Base-by-base conservation (phyloP, 2,888 invertebrate species). In the Autographa gamma region DNA sequence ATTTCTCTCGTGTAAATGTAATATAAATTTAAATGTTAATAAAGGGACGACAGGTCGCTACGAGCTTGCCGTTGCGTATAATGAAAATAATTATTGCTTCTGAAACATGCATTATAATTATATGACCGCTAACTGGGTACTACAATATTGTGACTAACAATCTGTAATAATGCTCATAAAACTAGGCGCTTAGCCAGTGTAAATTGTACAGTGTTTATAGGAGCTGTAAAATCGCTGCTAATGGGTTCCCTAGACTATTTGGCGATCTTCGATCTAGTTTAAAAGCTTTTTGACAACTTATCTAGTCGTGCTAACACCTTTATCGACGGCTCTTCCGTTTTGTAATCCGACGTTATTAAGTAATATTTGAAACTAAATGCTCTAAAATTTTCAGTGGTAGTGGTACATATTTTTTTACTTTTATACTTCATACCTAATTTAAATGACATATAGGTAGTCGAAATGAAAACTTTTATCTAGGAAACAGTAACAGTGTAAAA, bases 201-300 rank as follows among this genome's bases (percentile, higher is more conserved):
- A 74, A 84, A 84, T 81, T 79, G 63, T 79, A 82, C 69, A 68
- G 60, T 74, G 71, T 81, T 80, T 76, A 76, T 75, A 71, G 60
- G 66, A 71, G 71, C 79, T 71, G 79, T 75, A 74, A 82, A 86
- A 86, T 84, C 76, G 84, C 86, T 86, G 89, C 89, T 93, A 93
- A 93, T 93, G 93, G 93, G 89, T 91, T 91, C 89, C 85, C 83
- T 87, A 89, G 85, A 88, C 87, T 88, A 90, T 91, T 93, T 88
- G 90, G 86, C 85, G 78, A 88, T 90, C 87, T 90, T 89, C 88
- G 87, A 87, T 90, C 86, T 88, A 88, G 87, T 92, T 90, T 94
- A 93, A 94, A 94, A 95, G 93, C 93, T 93, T 94, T 94, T 91
- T 92, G 94, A 93, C 94, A 93, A 90, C 88, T 92, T 88, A 88